Evolutionary conservation across 2,113 vertebrate species (phyloP).

Genomic region (Orcinus orca): DNA sequence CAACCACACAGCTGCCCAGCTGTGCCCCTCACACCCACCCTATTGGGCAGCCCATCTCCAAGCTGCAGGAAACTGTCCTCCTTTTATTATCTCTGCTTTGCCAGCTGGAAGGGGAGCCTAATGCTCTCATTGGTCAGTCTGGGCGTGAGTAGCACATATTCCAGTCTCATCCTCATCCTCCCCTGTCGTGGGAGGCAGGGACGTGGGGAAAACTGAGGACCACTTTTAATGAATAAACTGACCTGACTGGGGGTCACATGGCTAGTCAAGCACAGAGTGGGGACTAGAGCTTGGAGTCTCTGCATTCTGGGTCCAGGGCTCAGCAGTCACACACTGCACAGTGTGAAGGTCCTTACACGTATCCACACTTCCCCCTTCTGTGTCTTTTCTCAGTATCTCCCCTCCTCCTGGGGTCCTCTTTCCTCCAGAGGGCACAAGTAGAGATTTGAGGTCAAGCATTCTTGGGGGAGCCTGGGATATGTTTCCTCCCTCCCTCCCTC

Average conservation of each 20-base stretch:
- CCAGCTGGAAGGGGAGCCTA: neutral
- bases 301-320: neutral
- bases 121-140: neutral
- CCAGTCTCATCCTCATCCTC: too few species aligned
- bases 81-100: neutral
- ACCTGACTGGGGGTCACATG: neutral
- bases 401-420: neutral
- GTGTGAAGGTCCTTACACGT: neutral
- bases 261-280: neutral
- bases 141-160: too few species aligned
- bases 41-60: neutral
- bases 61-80: neutral
- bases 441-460: neutral
- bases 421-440: neutral
- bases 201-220: neutral
- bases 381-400: too few species aligned
- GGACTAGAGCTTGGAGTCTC: neutral
- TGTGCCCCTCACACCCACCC: neutral
- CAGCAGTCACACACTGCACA: rapidly evolving
- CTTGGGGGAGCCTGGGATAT: neutral
- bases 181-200: neutral
- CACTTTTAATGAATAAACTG: neutral
- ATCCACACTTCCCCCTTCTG: neutral
- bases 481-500: neutral
- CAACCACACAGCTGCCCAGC: neutral